Percentiles rank a stretch among this genome's conserved stretches.
These are phyloP conservation scores for Leptoteleia sp. DNA, from an alignment of 1,140 invertebrate species.

Conservation along the genomic window DNA sequence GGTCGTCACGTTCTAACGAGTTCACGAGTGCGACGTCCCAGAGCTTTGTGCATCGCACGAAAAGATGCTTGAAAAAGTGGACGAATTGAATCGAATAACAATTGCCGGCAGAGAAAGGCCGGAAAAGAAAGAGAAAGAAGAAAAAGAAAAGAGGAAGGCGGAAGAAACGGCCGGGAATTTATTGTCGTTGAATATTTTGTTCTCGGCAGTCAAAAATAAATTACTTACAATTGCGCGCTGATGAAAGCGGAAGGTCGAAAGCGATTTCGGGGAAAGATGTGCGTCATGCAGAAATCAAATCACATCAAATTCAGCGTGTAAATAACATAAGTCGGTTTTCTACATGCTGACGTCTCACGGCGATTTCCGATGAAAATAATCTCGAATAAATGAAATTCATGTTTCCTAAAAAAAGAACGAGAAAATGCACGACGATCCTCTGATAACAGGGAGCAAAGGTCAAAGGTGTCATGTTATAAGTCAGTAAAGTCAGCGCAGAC, in stretches of 20 bases:
- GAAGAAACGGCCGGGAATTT: conserved; percentile 12
- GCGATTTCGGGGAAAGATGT: background rate
- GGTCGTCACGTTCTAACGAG: conserved; percentile 37
- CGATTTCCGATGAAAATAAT: conserved; percentile 32
- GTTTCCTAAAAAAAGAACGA: background rate
- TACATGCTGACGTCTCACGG: conserved; percentile 4
- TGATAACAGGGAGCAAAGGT: too few relatives aligned
- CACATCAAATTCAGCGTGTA: conserved; percentile 11
- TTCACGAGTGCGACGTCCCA: conserved; percentile 41
- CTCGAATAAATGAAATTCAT: conserved; percentile 25
- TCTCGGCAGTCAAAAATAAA: conserved; percentile 5
- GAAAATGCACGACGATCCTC: too few relatives aligned
- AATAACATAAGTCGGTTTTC: conserved; percentile 11
- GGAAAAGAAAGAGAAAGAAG: too few relatives aligned
- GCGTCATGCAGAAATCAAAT: conserved; percentile 4
- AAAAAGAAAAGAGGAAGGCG: conserved; percentile 16
- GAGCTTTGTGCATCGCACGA: conserved; percentile 33
- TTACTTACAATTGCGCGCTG: conserved; percentile 9
- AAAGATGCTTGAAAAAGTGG: conserved; percentile 41
- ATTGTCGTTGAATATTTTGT: conserved; percentile 26
- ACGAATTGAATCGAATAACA: conserved; percentile 41
- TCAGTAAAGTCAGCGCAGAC: too few relatives aligned
- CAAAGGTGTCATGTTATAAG: too few relatives aligned
- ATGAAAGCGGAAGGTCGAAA: background rate
- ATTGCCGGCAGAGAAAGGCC: background rate